Base-by-base conservation (phyloP, 2,888 invertebrate genomes). In the Temnothorax rugatulus region DNA sequence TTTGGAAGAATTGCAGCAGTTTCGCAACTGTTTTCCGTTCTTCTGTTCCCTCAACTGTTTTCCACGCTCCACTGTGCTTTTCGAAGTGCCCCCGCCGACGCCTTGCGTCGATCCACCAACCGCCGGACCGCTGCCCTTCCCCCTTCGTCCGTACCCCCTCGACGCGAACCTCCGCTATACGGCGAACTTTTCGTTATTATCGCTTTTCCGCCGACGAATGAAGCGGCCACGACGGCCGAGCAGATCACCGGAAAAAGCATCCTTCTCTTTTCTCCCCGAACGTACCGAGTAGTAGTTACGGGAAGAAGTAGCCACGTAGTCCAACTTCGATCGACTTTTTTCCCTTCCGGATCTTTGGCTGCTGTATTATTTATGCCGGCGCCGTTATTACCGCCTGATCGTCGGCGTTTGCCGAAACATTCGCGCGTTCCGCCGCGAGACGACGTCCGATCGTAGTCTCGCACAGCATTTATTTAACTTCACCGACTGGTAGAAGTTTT, bases 1-100 rank as follows among this genome's bases (percentile, higher is more conserved):
- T 90, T 89, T 84, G 84, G 84, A 92, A 92, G 91, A 93, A 93
- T 91, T 88, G 92, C 88, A 88, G 76, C 91, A 91, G 93, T 92
- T 92, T 90, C 91, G 89, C 91, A 89, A 92, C 91, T 92, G 89
- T 91, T 91, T 90, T 88, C 91, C 90, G 90, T 91, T 92, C 91
- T 91, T 91, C 86, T 87, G 90, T 91, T 90, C 89, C 89, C 90
- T 90, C 89, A 87, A 90, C 90, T 89, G 91, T 92, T 92, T 92
- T 91, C 90, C 88, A 91, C 92, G 90, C 91, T 92, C 85, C 87
- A 85, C 75, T 87, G 89, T 91, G 86, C 88, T 84, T 82, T 82
- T 66, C 85, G 84, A 73, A 86, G 71, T 66, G 79, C 66, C 68
- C 47, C 54, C 82, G 83, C 73, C 79, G 74, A 74, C 86, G 29